phyloP scores from a whole-genome alignment of 92 coral and sea anemone species.

The Hydrozoanthus gracilis region DNA sequence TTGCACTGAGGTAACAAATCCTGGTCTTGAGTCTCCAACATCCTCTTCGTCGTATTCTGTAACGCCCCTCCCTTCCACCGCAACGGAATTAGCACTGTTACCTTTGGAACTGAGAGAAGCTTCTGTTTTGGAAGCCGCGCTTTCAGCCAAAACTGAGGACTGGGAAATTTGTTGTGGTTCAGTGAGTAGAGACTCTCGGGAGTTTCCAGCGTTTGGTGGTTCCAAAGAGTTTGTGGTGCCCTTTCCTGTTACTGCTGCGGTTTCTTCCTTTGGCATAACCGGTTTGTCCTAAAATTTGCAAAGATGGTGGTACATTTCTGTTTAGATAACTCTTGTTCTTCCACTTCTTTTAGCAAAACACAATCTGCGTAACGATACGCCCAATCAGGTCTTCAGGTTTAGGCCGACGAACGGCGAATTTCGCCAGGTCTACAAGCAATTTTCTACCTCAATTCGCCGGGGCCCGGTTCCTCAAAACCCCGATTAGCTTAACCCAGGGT shows the following conservation, averaged over 20 bases:
- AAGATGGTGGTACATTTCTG: not conserved
- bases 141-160: not conserved
- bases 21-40: constrained; percentile 15
- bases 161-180: not conserved
- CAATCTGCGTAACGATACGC: too few relatives aligned
- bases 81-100: not conserved
- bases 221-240: not conserved
- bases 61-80: not conserved
- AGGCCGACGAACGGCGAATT: too few relatives aligned
- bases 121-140: not conserved
- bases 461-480: too few relatives aligned
- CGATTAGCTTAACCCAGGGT: too few relatives aligned
- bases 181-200: not conserved
- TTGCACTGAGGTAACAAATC: constrained; percentile 37
- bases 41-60: not conserved
- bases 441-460: too few relatives aligned
- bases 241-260: not conserved
- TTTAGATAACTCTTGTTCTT: not conserved
- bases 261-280: constrained; percentile 17
- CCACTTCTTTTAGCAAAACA: too few relatives aligned
- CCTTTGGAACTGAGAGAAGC: not conserved
- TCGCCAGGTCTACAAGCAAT: too few relatives aligned
- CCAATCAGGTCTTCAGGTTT: too few relatives aligned
- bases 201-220: not conserved
- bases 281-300: constrained; percentile 15